phyloP scores from a whole-genome alignment of 2,797 vertebrate species.

The Lagorchestes hirsutus region DNA sequence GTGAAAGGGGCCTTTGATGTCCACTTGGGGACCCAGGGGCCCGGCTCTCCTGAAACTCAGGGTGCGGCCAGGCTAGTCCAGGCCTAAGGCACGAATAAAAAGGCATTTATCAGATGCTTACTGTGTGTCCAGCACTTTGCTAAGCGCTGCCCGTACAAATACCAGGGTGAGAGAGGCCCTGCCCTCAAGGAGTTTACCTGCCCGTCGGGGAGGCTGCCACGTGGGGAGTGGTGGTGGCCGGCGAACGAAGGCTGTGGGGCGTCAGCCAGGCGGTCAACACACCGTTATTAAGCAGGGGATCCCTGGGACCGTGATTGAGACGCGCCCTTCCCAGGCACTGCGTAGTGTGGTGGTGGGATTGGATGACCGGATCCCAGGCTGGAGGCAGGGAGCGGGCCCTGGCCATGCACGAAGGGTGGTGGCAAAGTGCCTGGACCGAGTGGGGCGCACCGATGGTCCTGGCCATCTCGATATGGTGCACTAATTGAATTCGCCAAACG shows the following conservation, averaged over 20 bases:
- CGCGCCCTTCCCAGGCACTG: not conserved
- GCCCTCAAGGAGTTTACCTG: not conserved
- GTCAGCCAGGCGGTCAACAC: not conserved
- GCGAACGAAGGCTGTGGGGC: not conserved
- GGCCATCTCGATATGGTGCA: not conserved
- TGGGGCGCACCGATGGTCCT: not conserved
- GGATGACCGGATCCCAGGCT: accelerated
- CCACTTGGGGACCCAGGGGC: not conserved
- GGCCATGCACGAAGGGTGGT: not conserved
- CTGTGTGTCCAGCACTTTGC: not conserved
- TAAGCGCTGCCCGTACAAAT: not conserved
- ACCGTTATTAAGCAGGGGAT: not conserved
- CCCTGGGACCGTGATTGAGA: not conserved
- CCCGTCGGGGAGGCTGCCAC: accelerated
- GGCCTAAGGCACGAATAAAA: not conserved
- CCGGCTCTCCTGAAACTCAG: not conserved
- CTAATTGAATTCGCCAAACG: not conserved
- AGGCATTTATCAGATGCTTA: not conserved
- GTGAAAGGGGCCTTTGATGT: not conserved
- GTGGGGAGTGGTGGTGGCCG: not conserved
- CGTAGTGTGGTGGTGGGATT: not conserved
- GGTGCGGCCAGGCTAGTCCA: not conserved
- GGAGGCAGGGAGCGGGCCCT: not conserved
- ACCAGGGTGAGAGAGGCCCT: not conserved
- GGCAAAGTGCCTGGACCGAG: not conserved